phyloP scores from a whole-genome alignment of 2,888 invertebrate species.

The Gerris lacustris region DNA sequence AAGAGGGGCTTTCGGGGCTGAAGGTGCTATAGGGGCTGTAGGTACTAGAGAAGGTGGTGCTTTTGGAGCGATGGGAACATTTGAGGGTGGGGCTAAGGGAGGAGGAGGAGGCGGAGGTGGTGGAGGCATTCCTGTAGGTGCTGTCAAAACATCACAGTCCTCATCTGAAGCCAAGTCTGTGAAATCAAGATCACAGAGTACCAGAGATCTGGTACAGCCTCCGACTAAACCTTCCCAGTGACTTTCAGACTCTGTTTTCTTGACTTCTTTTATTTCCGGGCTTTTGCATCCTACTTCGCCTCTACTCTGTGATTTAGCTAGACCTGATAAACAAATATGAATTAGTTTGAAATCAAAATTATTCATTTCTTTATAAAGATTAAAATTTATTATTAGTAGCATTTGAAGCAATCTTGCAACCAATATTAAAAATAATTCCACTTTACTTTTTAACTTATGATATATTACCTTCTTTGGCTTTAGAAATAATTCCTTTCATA shows the following conservation, averaged over 20 bases:
- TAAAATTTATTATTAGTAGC: not conserved
- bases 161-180: constrained; percentile 82
- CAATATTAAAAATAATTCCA: too few relatives aligned
- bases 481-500: constrained; percentile 79
- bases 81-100: constrained; percentile 31
- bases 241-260: constrained; percentile 83
- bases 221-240: constrained; percentile 89
- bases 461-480: constrained; percentile 65
- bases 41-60: constrained; percentile 40
- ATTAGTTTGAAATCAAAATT: not conserved
- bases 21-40: constrained; percentile 62
- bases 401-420: too few relatives aligned
- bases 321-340: constrained; percentile 33
- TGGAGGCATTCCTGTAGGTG: constrained; percentile 59
- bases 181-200: constrained; percentile 91
- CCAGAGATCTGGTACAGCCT: constrained; percentile 59
- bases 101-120: constrained; percentile 55
- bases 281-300: constrained; percentile 44
- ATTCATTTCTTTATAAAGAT: not conserved
- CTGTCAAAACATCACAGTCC: constrained; percentile 61
- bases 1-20: constrained; percentile 35
- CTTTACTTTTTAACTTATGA: too few relatives aligned
- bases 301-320: constrained; percentile 32
- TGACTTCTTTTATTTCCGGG: constrained; percentile 44
- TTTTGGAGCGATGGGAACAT: constrained; percentile 25